Conservation (phyloP, 2,113 vertebrate species). For the Genyomyrus donnyi region DNA sequence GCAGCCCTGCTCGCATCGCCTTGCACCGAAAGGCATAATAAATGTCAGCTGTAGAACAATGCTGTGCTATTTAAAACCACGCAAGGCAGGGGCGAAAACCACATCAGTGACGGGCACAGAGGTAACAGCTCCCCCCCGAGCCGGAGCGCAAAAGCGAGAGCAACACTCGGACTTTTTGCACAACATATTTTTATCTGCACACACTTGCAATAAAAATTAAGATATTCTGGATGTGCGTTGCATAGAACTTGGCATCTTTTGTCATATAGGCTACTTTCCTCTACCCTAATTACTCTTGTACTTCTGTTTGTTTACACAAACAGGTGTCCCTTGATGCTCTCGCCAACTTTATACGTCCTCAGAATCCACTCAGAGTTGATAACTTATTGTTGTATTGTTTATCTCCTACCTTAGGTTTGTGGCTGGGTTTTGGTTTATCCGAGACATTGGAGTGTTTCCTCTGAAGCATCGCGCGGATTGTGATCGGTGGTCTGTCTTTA, state of each 20-base stretch:
- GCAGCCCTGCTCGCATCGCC: background rate
- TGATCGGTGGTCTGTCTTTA: background rate
- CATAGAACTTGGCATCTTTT: background rate
- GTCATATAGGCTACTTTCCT: background rate
- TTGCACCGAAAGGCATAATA: background rate
- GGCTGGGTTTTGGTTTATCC: conserved; percentile 67
- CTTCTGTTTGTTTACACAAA: background rate
- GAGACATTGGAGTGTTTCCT: conserved; percentile 72
- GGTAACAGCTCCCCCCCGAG: background rate
- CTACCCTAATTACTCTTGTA: background rate
- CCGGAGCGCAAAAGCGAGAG: background rate
- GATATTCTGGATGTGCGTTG: background rate
- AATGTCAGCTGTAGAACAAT: background rate
- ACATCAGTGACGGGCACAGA: background rate
- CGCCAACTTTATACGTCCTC: background rate
- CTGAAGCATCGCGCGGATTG: conserved; percentile 60
- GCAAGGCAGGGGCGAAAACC: background rate
- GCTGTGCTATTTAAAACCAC: background rate
- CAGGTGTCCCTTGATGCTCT: background rate
- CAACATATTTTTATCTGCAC: background rate
- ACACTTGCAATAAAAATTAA: background rate
- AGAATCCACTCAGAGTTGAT: background rate
- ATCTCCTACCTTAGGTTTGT: conserved; percentile 73
- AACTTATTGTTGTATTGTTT: background rate
- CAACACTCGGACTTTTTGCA: background rate